Evolutionary conservation across 2,113 vertebrate genomes (phyloP), one percentile per base, ranked within the genome.

Genomic region (Pelecanus crispus): DNA sequence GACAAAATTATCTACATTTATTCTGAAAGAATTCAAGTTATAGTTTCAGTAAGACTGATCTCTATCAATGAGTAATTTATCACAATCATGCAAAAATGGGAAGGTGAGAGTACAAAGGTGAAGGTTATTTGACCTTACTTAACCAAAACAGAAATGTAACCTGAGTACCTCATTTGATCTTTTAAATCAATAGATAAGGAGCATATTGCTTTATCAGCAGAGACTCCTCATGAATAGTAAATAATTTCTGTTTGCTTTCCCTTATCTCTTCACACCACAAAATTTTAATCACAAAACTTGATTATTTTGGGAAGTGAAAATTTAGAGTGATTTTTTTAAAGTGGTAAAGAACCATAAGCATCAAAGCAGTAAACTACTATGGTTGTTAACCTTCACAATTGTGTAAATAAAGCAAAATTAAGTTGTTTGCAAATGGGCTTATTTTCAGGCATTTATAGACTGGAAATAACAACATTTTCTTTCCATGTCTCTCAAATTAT

Each of bases 101-200:
- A 94, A 91, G 72, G 65, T 90, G 90, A 97, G 49, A 88, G 29
- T 90, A 86, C 13, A 80, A 59, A 86, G 84, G 79, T 87, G 73
- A 84, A 92, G 91, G 86, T 87, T 88, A 91, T 91, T 95, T 97
- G 92, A 93, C 86, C 88, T 93, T 77, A 74, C 49, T 81, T 89
- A 92, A 91, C 42, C 65, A 97, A 92, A 97, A 94, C 56, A 97
- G 70, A 96, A 91, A 79, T 24, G 56, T 72, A 97, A 95, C 29
- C 40, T 10, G 44, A 94, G 80, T 73, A 73, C 21, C 10, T 85
- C 59, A 92, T 89, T 94, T 96, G 83, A 96, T 93, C 81, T 94
- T 96, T 89, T 70, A 74, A 88, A 77, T 56, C 72, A 92, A 91
- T 49, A 97, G 85, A 93, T 87, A 96, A 91, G 44, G 16, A 92